Evolutionary conservation across 2,797 vertebrate species (phyloP).

Genomic region (Protosalanx chinensis): DNA sequence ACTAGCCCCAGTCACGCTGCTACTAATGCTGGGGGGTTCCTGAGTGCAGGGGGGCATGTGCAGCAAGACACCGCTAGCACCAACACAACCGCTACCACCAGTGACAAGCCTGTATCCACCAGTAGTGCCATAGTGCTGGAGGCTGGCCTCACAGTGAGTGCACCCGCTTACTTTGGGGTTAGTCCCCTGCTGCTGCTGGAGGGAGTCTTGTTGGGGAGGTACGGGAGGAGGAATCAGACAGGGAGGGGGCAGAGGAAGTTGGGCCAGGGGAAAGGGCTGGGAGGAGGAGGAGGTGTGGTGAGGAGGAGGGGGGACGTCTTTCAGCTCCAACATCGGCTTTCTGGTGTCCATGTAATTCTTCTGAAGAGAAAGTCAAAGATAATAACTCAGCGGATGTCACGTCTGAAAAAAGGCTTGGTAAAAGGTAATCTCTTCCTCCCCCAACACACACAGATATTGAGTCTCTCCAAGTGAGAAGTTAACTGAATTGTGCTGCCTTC

Average conservation of each 20-base stretch:
- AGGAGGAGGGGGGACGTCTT: slow-evolving; percentile 85
- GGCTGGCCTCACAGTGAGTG: slow-evolving; percentile 71
- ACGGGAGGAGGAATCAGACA: slow-evolving; percentile 62
- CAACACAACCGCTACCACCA: slow-evolving; percentile 53
- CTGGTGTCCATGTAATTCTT: slow-evolving; percentile 89
- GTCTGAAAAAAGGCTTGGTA: too few species aligned
- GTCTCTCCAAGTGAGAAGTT: too few species aligned
- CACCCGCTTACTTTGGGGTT: slow-evolving; percentile 94
- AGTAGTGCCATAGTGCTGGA: slow-evolving; percentile 48
- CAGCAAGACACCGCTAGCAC: slow-evolving; percentile 64
- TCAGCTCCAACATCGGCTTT: slow-evolving; percentile 82
- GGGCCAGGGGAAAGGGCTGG: slow-evolving; percentile 78
- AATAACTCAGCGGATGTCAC: too few species aligned
- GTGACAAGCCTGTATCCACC: slow-evolving; percentile 62
- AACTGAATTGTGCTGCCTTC: too few species aligned
- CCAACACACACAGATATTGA: too few species aligned
- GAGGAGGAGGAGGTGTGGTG: slow-evolving; percentile 73
- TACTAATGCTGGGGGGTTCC: slow-evolving; percentile 38
- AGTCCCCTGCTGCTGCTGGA: slow-evolving; percentile 75
- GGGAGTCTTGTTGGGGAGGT: slow-evolving; percentile 60
- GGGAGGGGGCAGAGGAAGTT: slow-evolving; percentile 74
- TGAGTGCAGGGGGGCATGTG: slow-evolving; percentile 41
- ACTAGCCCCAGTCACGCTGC: slow-evolving; percentile 35
- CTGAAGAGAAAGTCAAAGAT: slow-evolving; percentile 64
- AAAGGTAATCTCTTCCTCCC: too few species aligned